These are phyloP conservation scores for Rotaria macrura DNA, from an alignment of 2,888 invertebrate species.

Conservation along the genomic window DNA sequence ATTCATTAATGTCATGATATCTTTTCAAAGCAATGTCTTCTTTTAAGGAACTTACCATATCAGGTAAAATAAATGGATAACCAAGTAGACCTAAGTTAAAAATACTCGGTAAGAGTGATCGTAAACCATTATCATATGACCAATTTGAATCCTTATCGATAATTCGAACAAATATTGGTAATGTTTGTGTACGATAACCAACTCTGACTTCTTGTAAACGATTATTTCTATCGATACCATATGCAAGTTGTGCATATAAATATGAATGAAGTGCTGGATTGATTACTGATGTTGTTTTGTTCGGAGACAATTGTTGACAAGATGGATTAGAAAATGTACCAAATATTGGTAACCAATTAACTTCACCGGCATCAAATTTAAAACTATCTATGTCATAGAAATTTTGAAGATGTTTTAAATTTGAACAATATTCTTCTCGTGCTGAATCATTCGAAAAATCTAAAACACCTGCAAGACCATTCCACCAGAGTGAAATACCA, in stretches of 20 bases:
- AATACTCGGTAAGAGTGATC: constrained; percentile 72
- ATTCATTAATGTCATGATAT: no score
- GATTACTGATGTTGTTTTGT: not conserved
- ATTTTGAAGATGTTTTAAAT: constrained; percentile 59
- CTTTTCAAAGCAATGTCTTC: no score
- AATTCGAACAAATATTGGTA: constrained; percentile 70
- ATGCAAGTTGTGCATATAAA: constrained; percentile 25
- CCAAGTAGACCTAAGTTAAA: constrained; percentile 61
- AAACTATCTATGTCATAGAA: constrained; percentile 69
- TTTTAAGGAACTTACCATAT: constrained; percentile 67
- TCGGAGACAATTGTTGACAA: not conserved
- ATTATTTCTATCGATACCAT: constrained; percentile 45
- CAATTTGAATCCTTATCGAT: constrained; percentile 77
- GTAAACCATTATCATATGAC: constrained; percentile 64
- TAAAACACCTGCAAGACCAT: constrained; percentile 61
- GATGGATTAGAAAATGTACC: constrained; percentile 20
- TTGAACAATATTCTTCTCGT: constrained; percentile 62
- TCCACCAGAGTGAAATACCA: constrained; percentile 62
- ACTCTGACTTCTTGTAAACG: constrained; percentile 68
- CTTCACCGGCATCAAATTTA: constrained; percentile 75
- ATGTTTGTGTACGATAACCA: constrained; percentile 67
- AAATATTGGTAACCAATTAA: constrained; percentile 63
- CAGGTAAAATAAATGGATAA: constrained; percentile 77
- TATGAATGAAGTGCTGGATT: constrained; percentile 24
- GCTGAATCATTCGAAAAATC: constrained; percentile 75